Evolutionary conservation across 2,113 vertebrate species (phyloP).

Genomic region (Cepphus grylle): DNA sequence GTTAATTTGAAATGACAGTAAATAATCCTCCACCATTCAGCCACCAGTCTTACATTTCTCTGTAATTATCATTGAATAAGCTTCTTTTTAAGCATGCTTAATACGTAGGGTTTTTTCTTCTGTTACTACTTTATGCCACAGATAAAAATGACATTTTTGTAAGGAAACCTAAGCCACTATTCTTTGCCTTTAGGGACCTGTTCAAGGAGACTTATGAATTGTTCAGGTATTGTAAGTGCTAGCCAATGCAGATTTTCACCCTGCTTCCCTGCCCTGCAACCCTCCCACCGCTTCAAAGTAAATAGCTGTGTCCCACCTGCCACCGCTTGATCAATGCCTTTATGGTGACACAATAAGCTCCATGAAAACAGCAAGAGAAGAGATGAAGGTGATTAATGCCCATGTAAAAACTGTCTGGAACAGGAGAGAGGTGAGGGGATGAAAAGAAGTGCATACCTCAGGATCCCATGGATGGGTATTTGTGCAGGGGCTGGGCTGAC

Average conservation of each 20-base stretch:
- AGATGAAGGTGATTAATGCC: slow-evolving; percentile 42
- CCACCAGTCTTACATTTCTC: slow-evolving; percentile 32
- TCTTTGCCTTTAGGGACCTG: slow-evolving; percentile 51
- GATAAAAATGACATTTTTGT: slow-evolving; percentile 57
- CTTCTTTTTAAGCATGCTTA: neutral
- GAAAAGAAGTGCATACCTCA: neutral
- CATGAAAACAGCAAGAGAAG: slow-evolving; percentile 5
- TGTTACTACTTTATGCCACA: slow-evolving; percentile 20
- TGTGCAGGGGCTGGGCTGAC: neutral
- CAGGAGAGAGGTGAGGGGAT: neutral
- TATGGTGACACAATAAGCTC: neutral
- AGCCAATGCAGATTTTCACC: slow-evolving; percentile 27
- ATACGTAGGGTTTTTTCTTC: neutral
- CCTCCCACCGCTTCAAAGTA: slow-evolving; percentile 47
- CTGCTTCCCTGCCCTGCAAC: slow-evolving; percentile 1
- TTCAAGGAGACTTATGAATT: slow-evolving; percentile 54
- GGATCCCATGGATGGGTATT: neutral
- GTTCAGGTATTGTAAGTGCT: slow-evolving; percentile 40
- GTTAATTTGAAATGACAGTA: slow-evolving; percentile 43
- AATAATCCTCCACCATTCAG: slow-evolving; percentile 26
- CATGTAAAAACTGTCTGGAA: neutral
- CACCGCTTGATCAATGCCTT: slow-evolving; percentile 60
- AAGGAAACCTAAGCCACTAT: slow-evolving; percentile 48
- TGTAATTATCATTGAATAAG: slow-evolving; percentile 54
- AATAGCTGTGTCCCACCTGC: slow-evolving; percentile 48